Percentiles rank a stretch among this genome's conserved stretches.
Conservation (phyloP, 2,113 vertebrate species). For the Thamnophis sirtalis region DNA sequence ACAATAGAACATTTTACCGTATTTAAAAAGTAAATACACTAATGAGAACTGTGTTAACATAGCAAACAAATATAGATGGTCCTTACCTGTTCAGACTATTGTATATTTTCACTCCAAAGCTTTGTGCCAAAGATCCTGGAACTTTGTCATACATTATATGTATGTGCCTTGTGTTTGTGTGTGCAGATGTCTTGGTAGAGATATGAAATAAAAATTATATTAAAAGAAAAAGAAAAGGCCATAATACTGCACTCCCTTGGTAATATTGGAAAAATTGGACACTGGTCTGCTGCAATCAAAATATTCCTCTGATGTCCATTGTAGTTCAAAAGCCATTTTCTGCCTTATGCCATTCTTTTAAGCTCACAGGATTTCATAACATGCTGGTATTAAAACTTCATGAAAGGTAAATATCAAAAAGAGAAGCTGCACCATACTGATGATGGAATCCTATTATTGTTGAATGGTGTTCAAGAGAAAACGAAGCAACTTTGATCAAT, state of each 20-base stretch:
- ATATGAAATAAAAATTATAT: conserved; percentile 13
- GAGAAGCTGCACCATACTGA: neutral
- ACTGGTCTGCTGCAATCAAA: conserved; percentile 20
- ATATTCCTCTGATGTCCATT: conserved; percentile 14
- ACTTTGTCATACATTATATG: conserved; percentile 2
- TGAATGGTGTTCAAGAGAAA: conserved; percentile 13
- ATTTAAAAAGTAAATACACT: neutral
- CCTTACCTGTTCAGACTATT: neutral
- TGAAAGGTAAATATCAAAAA: conserved; percentile 34
- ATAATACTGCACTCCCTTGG: neutral
- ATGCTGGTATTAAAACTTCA: neutral
- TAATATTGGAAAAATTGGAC: conserved; percentile 2
- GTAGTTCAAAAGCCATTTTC: conserved; percentile 25
- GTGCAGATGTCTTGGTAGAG: neutral
- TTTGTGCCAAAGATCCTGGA: conserved; percentile 9
- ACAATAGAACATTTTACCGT: neutral
- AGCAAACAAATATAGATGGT: neutral
- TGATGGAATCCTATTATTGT: neutral
- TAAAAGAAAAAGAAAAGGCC: conserved; percentile 24
- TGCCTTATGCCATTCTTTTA: conserved; percentile 23
- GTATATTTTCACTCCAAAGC: neutral
- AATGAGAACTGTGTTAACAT: neutral
- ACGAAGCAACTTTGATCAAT: conserved; percentile 27
- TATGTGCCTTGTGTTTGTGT: neutral
- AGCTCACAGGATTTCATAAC: conserved; percentile 16